Percentiles rank a stretch among this genome's conserved stretches.
Evolutionary conservation across 92 coral and sea anemone species (phyloP).

Genomic region (Umimayanthus chanpuru): DNA sequence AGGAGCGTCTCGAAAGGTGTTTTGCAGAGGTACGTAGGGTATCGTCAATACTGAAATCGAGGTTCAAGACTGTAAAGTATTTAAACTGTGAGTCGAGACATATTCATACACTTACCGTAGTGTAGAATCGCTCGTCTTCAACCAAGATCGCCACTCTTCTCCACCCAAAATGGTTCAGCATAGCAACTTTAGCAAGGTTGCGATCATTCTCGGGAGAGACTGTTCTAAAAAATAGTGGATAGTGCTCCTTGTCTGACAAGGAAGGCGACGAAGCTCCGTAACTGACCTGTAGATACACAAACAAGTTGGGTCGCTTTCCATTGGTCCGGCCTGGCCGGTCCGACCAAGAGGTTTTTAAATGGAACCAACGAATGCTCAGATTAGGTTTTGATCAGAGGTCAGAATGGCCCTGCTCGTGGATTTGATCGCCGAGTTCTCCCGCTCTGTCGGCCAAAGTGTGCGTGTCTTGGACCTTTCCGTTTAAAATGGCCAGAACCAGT

Average conservation of each 20-base stretch:
- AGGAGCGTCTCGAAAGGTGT: not conserved
- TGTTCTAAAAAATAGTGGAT: conserved; percentile 69
- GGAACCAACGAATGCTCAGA: too few relatives aligned
- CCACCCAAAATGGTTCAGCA: conserved; percentile 57
- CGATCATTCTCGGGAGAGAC: conserved; percentile 56
- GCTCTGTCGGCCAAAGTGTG: too few relatives aligned
- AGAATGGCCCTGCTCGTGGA: too few relatives aligned
- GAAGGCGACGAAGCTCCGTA: conserved; percentile 60
- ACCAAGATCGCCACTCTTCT: conserved; percentile 56
- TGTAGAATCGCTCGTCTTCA: conserved; percentile 58
- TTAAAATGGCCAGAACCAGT: too few relatives aligned
- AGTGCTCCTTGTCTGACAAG: conserved; percentile 54
- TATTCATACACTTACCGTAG: conserved; percentile 46
- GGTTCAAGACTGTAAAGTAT: not conserved
- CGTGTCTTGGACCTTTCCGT: too few relatives aligned
- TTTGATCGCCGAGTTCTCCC: too few relatives aligned
- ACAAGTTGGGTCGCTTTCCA: not conserved
- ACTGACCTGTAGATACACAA: conserved; percentile 40
- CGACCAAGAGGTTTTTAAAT: too few relatives aligned
- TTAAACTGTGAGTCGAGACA: not conserved
- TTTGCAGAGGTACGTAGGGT: not conserved
- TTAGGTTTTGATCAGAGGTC: too few relatives aligned
- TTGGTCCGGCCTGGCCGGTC: too few relatives aligned
- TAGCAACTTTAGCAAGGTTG: conserved; percentile 48
- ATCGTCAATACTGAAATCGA: not conserved